Percentiles rank a stretch among this genome's conserved stretches.
These are phyloP conservation scores for Leistus spinibarbis DNA, from an alignment of 2,888 invertebrate genomes.

Conservation along the genomic window DNA sequence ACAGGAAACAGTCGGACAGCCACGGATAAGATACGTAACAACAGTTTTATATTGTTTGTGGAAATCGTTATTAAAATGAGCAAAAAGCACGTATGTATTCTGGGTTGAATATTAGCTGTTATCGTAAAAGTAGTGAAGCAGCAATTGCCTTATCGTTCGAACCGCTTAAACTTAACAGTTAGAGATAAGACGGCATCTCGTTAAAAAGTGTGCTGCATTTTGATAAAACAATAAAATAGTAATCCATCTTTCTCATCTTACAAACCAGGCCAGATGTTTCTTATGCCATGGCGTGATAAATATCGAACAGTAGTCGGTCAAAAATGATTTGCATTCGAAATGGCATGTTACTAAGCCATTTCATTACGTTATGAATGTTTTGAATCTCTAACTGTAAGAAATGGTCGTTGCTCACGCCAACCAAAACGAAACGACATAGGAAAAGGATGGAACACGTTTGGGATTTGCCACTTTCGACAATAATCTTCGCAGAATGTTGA, in stretches of 20 bases:
- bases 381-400: conserved; percentile 44
- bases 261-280: background rate
- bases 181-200: conserved; percentile 28
- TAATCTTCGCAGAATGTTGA: background rate
- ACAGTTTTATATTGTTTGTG: background rate
- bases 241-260: background rate
- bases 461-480: conserved; percentile 32
- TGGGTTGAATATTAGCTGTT: background rate
- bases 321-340: conserved; percentile 42
- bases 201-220: background rate
- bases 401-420: conserved; percentile 10
- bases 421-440: background rate
- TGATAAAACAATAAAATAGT: background rate
- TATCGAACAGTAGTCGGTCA: conserved; percentile 34
- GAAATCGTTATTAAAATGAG: background rate
- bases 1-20: background rate
- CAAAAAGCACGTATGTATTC: background rate
- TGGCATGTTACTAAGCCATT: conserved; percentile 49
- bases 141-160: conserved; percentile 33
- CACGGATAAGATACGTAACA: background rate
- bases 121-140: conserved; percentile 10
- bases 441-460: conserved; percentile 29
- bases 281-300: conserved; percentile 26
- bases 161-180: conserved; percentile 34
- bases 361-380: conserved; percentile 50